These are phyloP conservation scores for Asbolus verrucosus DNA, from an alignment of 1,140 invertebrate species.

Conservation along the genomic window DNA sequence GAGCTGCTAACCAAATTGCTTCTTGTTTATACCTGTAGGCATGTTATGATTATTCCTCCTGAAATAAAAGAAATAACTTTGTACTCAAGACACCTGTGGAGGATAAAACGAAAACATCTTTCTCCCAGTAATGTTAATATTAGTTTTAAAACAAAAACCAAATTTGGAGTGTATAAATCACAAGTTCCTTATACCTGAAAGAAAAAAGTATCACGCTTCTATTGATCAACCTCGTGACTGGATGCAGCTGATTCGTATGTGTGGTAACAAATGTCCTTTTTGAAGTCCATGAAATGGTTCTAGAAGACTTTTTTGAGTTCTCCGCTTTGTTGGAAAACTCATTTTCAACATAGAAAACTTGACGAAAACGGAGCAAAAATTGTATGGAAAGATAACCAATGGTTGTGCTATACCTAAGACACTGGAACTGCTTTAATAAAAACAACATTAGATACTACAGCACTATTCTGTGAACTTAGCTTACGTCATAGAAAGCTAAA, in stretches of 20 bases:
- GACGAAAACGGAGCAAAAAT: not conserved
- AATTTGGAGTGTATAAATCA: not conserved
- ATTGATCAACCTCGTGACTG: not conserved
- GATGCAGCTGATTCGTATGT: not conserved
- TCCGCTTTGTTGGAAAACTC: not conserved
- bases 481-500: too few species aligned
- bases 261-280: not conserved
- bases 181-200: not conserved
- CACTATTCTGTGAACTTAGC: too few species aligned
- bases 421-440: not conserved
- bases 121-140: not conserved
- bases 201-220: not conserved
- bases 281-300: not conserved
- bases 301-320: not conserved
- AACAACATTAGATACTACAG: not conserved
- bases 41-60: too few species aligned
- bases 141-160: not conserved
- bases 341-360: not conserved
- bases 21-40: too few species aligned
- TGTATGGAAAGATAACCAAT: not conserved
- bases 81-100: too few species aligned
- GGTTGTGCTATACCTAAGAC: not conserved
- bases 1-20: too few species aligned
- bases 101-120: not conserved
- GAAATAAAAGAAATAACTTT: not conserved